A percentile compares a stretch with the other conserved stretches of the same genome.
phyloP scores from a whole-genome alignment of 2,797 vertebrate genomes.

The Microctenopoma steveboyesi region DNA sequence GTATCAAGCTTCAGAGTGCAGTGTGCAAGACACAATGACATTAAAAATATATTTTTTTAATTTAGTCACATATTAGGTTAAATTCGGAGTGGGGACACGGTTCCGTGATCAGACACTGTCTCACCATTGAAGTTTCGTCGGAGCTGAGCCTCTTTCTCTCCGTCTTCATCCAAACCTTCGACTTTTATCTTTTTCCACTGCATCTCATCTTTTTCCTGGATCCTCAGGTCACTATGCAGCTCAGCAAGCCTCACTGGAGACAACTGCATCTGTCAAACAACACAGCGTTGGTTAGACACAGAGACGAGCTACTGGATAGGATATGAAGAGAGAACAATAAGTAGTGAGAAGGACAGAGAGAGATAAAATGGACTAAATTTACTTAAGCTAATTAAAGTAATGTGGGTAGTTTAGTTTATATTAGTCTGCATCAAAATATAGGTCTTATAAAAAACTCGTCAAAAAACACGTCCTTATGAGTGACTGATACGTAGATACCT shows the following conservation, averaged over 20 bases:
- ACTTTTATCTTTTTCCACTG: slow-evolving; percentile 95
- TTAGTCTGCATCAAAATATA: not conserved
- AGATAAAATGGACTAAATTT: not conserved
- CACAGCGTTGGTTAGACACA: not conserved
- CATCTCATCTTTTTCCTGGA: slow-evolving; percentile 96
- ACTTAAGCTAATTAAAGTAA: not conserved
- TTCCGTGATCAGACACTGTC: not conserved
- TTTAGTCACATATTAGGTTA: too few relatives aligned
- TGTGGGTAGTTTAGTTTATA: not conserved
- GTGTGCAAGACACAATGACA: not conserved
- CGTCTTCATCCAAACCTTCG: slow-evolving; percentile 91
- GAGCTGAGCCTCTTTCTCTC: slow-evolving; percentile 92
- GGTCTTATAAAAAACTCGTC: not conserved
- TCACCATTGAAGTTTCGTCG: slow-evolving; percentile 89
- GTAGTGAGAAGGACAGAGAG: not conserved
- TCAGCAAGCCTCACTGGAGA: slow-evolving; percentile 89
- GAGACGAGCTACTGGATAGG: not conserved
- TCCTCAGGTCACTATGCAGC: slow-evolving; percentile 94
- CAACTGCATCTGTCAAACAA: slow-evolving; percentile 85
- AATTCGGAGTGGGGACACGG: not conserved
- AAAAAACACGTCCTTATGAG: not conserved
- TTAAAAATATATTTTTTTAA: not conserved
- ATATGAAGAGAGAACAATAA: not conserved
- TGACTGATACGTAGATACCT: not conserved
- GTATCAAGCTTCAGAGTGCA: not conserved